Evolutionary conservation across 2,113 vertebrate species (phyloP).

Genomic region (Xenus cinereus): DNA sequence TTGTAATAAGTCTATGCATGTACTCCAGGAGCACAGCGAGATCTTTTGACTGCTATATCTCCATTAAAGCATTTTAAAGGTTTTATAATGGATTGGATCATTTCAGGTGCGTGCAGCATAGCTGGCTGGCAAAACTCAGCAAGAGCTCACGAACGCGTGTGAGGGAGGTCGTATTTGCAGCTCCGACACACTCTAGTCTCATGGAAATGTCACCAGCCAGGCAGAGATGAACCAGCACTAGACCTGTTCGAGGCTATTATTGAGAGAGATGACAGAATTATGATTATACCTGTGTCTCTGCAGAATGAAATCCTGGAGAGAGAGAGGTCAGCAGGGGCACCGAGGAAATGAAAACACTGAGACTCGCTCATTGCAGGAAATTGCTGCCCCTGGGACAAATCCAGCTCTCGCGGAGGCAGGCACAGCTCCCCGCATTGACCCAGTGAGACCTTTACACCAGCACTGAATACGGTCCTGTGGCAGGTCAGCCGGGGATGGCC

Average conservation of each 20-base stretch:
- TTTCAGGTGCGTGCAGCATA: not conserved
- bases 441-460: not conserved
- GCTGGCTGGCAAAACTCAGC: not conserved
- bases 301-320: not conserved
- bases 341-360: not conserved
- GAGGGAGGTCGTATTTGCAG: not conserved
- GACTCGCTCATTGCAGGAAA: not conserved
- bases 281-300: not conserved
- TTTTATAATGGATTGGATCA: not conserved
- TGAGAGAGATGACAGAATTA: not conserved
- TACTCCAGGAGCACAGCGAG: not conserved
- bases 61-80: not conserved
- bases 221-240: not conserved
- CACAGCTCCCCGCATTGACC: not conserved
- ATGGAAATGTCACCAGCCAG: not conserved
- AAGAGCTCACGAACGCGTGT: fast-evolving
- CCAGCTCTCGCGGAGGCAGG: not conserved
- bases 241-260: not conserved
- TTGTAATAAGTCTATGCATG: not conserved
- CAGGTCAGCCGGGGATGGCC: not conserved
- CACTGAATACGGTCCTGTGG: not conserved
- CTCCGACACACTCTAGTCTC: not conserved
- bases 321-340: not conserved
- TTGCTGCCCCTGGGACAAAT: not conserved
- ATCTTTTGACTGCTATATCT: not conserved